phyloP scores from a whole-genome alignment of 2,113 vertebrate species.

The Stictonetta naevosa region DNA sequence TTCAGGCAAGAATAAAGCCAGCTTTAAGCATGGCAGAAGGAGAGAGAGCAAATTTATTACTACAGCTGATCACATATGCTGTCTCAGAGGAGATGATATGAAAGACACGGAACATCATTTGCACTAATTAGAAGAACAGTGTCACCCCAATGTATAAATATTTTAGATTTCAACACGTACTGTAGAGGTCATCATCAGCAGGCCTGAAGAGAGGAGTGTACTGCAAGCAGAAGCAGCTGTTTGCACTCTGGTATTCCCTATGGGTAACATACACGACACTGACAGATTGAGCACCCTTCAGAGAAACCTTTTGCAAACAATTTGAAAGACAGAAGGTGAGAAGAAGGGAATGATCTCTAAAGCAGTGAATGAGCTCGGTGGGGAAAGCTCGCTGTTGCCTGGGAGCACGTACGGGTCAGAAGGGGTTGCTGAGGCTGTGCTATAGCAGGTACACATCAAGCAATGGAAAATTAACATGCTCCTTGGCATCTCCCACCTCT shows the following conservation, averaged over 20 bases:
- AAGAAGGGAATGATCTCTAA: neutral
- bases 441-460: neutral
- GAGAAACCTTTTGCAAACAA: neutral
- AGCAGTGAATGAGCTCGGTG: neutral
- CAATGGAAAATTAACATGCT: neutral
- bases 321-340: neutral
- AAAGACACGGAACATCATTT: constrained; percentile 52
- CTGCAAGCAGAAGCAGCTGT: neutral
- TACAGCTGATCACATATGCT: constrained; percentile 7
- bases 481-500: neutral
- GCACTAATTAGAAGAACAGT: constrained; percentile 57
- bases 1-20: constrained; percentile 20
- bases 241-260: neutral
- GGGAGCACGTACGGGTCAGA: neutral
- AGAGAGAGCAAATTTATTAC: constrained; percentile 10
- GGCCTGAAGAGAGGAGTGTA: neutral
- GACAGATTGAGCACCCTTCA: neutral
- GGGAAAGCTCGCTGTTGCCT: neutral
- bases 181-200: constrained; percentile 51
- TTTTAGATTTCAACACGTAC: constrained; percentile 49
- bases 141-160: constrained; percentile 17
- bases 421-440: neutral
- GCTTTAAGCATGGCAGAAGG: neutral
- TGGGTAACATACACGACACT: constrained; percentile 9
- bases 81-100: neutral